Evolutionary conservation across 2,888 invertebrate species (phyloP), one percentile per base, ranked within the genome.

Genomic region (Nephrotoma flavescens): DNA sequence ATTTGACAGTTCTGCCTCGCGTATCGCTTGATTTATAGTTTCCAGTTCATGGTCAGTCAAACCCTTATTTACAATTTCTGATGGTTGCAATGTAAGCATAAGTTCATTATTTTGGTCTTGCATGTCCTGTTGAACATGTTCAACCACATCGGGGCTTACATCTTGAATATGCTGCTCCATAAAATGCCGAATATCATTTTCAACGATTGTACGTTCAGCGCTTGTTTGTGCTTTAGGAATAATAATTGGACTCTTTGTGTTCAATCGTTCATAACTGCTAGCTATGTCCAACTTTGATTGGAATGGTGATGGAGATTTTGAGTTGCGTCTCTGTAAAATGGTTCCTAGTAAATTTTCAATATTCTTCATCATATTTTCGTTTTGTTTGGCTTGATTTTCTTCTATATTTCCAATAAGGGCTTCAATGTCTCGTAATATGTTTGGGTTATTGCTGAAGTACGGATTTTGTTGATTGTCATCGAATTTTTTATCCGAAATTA

Each of bases 151-250:
- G 0, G 92, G 92, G 9, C 90, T 90, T 87, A 92, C 91, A 19
- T 92, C 92, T 86, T 92, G 92, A 86, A 92, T 92, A 57, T 92
- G 91, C 83, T 91, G 90, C 89, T 91, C 90, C 2, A 92, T 90
- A 88, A 92, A 92, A 87, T 89, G 90, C 87, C 90, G 91, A 0
- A 92, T 90, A 89, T 91, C 91, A 9, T 89, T 88, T 84, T 89
- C 89, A 71, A 88, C 87, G 41, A 9, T 86, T 5, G 87, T 86
- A 12, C 19, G 88, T 0, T 89, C 88, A 0, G 88, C 89, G 19
- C 87, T 85, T 6, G 86, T 83, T 6, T 52, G n/a, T 5, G 85
- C 83, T 84, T 86, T 86, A 31, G 87, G 19, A 7, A 87, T 87
- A n/a, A 88, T 88, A 41, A 92, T 91, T 0, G 92, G 92, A 88